Conservation (phyloP, 2,797 vertebrate species). For the Pseudocheirus occidentalis region DNA sequence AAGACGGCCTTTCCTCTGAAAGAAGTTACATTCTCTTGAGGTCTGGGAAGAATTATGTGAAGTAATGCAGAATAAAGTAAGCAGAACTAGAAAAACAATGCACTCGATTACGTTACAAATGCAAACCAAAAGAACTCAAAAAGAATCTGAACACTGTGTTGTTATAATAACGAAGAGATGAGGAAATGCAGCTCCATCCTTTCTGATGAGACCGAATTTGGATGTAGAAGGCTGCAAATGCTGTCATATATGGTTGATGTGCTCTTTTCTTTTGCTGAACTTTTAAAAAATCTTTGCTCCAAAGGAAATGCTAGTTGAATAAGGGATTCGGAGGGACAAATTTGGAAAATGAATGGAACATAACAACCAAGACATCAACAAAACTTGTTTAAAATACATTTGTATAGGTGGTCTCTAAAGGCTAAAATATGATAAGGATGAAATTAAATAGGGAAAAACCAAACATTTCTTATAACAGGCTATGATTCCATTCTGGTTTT, state of each 20-base stretch:
- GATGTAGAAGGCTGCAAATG: neutral
- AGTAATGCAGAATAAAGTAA: neutral
- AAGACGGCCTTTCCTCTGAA: neutral
- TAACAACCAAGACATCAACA: neutral
- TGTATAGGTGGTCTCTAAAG: neutral
- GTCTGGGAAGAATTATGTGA: neutral
- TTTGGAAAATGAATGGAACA: neutral
- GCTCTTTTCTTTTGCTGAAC: neutral
- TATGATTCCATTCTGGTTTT: neutral
- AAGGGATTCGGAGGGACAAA: neutral
- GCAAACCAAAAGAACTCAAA: neutral
- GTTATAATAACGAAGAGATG: neutral
- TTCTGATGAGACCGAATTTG: neutral
- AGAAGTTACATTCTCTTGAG: neutral
- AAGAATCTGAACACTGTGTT: neutral
- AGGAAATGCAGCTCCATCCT: neutral
- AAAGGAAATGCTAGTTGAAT: conserved; percentile 12
- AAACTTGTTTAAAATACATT: neutral
- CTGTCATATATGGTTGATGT: neutral
- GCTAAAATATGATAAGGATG: neutral
- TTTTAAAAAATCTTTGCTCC: neutral
- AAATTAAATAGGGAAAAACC: neutral
- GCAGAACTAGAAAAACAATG: neutral
- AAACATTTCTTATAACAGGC: neutral
- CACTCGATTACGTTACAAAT: neutral